Percentiles rank a stretch among this genome's conserved stretches.
Evolutionary conservation across 1,140 invertebrate genomes (phyloP).

Genomic region (Euwallacea similis): DNA sequence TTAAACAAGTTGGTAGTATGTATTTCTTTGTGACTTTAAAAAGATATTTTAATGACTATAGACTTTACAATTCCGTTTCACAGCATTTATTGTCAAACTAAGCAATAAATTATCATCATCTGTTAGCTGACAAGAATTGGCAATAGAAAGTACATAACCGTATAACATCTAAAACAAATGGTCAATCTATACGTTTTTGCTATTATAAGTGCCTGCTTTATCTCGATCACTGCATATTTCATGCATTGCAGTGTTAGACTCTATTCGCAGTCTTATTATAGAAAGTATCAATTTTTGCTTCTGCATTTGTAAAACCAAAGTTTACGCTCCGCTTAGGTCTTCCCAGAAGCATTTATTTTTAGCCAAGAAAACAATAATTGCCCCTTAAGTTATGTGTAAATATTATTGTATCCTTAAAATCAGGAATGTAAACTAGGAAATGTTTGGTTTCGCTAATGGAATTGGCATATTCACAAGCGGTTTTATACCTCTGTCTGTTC

Average conservation of each 20-base stretch:
- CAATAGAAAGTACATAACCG: too few species aligned
- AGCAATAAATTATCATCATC: too few species aligned
- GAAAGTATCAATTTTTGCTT: background rate
- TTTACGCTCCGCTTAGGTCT: background rate
- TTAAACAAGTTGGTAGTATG: too few species aligned
- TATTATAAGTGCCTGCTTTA: background rate
- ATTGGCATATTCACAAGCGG: background rate
- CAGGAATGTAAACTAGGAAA: background rate
- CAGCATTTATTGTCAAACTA: too few species aligned
- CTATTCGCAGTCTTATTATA: background rate
- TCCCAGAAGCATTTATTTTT: background rate
- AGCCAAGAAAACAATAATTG: conserved; percentile 3
- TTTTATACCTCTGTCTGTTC: background rate
- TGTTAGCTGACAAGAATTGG: too few species aligned
- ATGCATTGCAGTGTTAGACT: background rate
- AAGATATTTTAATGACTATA: too few species aligned
- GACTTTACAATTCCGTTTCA: too few species aligned
- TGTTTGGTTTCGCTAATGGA: conserved; percentile 2
- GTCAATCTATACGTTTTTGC: background rate
- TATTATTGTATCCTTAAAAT: background rate
- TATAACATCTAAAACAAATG: too few species aligned
- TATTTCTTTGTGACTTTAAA: too few species aligned
- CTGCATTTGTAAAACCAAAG: background rate
- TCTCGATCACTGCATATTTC: background rate
- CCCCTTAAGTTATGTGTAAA: background rate